These are phyloP conservation scores for Hylomyscus alleni DNA, from an alignment of 2,797 vertebrate species.

Conservation along the genomic window DNA sequence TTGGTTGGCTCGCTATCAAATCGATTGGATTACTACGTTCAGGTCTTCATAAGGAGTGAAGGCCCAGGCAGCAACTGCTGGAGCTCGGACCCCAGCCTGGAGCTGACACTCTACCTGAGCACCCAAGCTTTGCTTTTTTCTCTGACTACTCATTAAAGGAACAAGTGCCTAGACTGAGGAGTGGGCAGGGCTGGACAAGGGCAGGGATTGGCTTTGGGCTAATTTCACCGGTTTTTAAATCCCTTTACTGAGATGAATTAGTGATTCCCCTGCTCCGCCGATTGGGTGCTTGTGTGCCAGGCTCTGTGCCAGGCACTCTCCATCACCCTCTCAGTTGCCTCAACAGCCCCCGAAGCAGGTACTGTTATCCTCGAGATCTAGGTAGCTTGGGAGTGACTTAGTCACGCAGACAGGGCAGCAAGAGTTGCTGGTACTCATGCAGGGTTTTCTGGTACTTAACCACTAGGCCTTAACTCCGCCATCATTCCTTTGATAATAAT, in stretches of 20 bases:
- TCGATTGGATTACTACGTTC: neutral
- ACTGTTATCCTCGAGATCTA: neutral
- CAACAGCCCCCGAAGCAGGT: neutral
- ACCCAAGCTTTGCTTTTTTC: neutral
- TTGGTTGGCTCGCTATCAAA: neutral
- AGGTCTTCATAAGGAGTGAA: rapidly evolving
- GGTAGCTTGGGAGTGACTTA: neutral
- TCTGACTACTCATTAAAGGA: neutral
- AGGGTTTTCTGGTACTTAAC: neutral
- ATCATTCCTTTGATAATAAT: neutral
- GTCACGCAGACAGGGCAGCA: too few relatives aligned
- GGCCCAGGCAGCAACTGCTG: neutral
- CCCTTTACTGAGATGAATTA: neutral
- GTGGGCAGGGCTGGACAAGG: neutral
- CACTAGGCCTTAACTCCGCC: neutral
- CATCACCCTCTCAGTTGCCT: neutral
- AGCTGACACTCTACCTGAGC: neutral
- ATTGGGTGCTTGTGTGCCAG: too few relatives aligned
- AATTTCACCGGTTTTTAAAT: neutral
- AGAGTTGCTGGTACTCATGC: neutral
- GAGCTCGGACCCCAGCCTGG: too few relatives aligned
- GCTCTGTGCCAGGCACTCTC: neutral
- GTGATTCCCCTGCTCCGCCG: neutral
- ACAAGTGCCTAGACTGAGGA: neutral
- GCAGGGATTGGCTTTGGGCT: neutral